phyloP scores from a whole-genome alignment of 2,797 vertebrate genomes.

The Notamacropus eugenii region DNA sequence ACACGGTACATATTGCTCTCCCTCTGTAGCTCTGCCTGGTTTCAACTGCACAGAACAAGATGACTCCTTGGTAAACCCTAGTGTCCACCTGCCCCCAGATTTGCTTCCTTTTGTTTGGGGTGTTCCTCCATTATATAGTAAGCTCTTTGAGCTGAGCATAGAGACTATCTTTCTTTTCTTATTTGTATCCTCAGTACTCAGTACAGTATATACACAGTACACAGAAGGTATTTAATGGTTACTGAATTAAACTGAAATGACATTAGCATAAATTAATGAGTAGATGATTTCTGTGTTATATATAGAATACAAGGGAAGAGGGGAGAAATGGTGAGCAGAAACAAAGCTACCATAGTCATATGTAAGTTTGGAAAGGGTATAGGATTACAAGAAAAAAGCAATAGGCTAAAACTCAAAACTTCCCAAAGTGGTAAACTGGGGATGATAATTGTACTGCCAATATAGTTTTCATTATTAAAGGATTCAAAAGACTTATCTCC shows the following conservation, averaged over 20 bases:
- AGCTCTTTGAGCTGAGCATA: background rate
- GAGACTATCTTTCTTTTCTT: background rate
- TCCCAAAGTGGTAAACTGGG: background rate
- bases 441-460: background rate
- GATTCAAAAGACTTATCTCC: slow-evolving; percentile 22
- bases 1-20: background rate
- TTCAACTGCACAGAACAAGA: background rate
- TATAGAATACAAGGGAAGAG: background rate
- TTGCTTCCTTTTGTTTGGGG: background rate
- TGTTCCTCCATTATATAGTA: background rate
- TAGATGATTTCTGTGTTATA: background rate
- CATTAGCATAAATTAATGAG: background rate
- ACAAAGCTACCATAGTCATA: background rate
- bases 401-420: slow-evolving; percentile 19
- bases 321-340: background rate
- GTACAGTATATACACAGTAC: background rate
- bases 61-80: too few species aligned
- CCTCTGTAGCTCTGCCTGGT: background rate
- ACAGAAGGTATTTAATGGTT: background rate
- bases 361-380: slow-evolving; percentile 18
- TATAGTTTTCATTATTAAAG: slow-evolving; percentile 45
- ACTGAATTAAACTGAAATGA: background rate
- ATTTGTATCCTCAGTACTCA: background rate
- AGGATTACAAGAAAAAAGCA: slow-evolving; percentile 41
- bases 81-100: background rate